A percentile compares a stretch with the other conserved stretches of the same genome.
phyloP scores from a whole-genome alignment of 2,113 vertebrate species.

The Poeciliopsis occidentalis region DNA sequence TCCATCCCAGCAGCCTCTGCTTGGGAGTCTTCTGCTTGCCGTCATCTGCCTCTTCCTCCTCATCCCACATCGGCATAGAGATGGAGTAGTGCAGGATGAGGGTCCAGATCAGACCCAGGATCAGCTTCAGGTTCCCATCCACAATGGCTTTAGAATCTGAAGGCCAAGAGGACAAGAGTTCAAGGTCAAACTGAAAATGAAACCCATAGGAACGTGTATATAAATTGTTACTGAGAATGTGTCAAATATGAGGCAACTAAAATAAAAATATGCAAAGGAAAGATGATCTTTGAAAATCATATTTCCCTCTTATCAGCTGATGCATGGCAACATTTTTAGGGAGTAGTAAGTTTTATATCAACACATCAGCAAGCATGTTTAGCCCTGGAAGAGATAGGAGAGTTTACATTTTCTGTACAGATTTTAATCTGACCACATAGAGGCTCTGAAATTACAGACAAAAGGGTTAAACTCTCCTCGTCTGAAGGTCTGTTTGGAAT shows the following conservation, averaged over 20 bases:
- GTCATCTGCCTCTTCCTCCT: constrained; percentile 82
- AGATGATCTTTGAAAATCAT: background rate
- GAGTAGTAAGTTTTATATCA: background rate
- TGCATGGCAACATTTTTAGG: background rate
- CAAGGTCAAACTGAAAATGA: background rate
- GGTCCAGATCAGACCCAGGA: constrained; percentile 87
- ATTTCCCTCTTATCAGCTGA: constrained; percentile 9
- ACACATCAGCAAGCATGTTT: background rate
- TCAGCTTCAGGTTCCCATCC: constrained; percentile 88
- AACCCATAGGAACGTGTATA: background rate
- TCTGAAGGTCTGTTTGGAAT: too few relatives aligned
- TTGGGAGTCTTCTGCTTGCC: constrained; percentile 85
- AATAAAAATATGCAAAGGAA: background rate
- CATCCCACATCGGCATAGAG: constrained; percentile 90
- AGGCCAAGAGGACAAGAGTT: background rate
- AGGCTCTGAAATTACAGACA: background rate
- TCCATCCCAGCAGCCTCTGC: constrained; percentile 85
- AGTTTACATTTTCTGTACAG: constrained; percentile 1
- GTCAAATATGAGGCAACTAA: background rate
- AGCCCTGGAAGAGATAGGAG: background rate
- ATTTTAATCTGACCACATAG: background rate
- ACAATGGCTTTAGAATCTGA: constrained; percentile 83
- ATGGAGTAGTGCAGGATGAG: constrained; percentile 88
- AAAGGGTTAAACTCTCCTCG: background rate
- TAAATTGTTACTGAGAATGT: background rate